Conservation (phyloP, 2,888 invertebrate genomes). For the Plebejus melissa region DNA sequence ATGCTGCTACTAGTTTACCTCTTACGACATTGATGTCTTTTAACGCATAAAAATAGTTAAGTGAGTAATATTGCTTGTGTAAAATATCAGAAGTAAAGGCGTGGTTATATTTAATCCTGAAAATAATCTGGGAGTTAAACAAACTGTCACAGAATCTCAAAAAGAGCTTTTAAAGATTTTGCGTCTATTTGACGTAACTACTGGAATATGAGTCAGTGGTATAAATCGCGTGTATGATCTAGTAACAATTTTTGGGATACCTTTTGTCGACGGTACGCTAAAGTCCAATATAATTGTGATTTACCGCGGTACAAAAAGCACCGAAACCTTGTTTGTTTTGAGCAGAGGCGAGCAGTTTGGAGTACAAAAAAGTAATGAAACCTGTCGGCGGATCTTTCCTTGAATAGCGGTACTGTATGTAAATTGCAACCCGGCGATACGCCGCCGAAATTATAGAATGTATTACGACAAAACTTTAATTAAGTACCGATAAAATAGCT, state of each 20-base stretch:
- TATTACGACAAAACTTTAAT: constrained; percentile 23
- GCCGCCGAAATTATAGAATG: constrained; percentile 46
- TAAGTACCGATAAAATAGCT: constrained; percentile 18
- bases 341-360: constrained; percentile 39
- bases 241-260: background rate
- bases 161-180: background rate
- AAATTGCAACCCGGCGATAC: constrained; percentile 58
- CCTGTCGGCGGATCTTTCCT: constrained; percentile 54
- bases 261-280: constrained; percentile 30
- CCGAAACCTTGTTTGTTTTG: constrained; percentile 71
- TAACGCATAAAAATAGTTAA: constrained; percentile 34
- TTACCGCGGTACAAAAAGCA: constrained; percentile 42
- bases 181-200: background rate
- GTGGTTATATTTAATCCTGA: background rate
- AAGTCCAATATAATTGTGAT: constrained; percentile 34
- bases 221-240: background rate
- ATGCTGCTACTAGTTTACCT: constrained; percentile 15
- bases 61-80: background rate
- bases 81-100: background rate
- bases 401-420: constrained; percentile 71
- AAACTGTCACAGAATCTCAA: no score
- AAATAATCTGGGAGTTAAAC: background rate
- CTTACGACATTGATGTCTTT: constrained; percentile 38
- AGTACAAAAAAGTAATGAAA: constrained; percentile 65
- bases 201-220: background rate